Conservation (phyloP, 2,113 vertebrate species). For the Sporophila hypoxantha region DNA sequence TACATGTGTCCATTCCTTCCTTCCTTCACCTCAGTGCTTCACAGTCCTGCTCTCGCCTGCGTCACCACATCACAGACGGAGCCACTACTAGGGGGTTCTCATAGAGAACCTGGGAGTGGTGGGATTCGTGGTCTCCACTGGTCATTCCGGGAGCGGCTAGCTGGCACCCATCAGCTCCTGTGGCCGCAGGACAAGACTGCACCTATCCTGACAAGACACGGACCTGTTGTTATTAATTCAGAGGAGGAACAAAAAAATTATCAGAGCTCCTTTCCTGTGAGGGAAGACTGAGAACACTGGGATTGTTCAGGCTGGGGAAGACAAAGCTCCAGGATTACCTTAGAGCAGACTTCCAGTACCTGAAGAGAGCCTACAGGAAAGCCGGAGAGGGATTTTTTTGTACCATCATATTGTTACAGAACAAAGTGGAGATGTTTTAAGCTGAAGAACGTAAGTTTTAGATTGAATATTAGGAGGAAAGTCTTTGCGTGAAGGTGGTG, state of each 20-base stretch:
- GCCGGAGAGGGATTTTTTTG: fast-evolving
- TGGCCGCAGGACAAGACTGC: too few species aligned
- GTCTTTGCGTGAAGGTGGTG: not conserved
- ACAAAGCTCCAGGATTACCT: not conserved
- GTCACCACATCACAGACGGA: too few species aligned
- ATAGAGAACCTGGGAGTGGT: too few species aligned
- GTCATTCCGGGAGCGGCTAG: too few species aligned
- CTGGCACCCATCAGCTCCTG: too few species aligned
- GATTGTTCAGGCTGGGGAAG: not conserved
- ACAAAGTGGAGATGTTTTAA: too few species aligned
- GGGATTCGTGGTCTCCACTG: too few species aligned
- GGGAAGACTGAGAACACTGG: not conserved
- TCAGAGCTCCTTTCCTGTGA: not conserved
- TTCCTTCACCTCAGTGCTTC: too few species aligned
- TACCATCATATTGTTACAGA: fast-evolving
- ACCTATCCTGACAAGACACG: fast-evolving
- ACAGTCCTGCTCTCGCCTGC: too few species aligned
- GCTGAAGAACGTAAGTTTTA: not conserved
- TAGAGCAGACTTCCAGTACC: not conserved
- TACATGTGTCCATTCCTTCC: too few species aligned
- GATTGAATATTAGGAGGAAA: not conserved
- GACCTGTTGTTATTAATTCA: not conserved
- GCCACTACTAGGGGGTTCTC: too few species aligned
- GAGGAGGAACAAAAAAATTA: not conserved
- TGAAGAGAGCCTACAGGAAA: not conserved